Evolutionary conservation across 2,113 vertebrate species (phyloP).

Genomic region (Pangasianodon gigas): DNA sequence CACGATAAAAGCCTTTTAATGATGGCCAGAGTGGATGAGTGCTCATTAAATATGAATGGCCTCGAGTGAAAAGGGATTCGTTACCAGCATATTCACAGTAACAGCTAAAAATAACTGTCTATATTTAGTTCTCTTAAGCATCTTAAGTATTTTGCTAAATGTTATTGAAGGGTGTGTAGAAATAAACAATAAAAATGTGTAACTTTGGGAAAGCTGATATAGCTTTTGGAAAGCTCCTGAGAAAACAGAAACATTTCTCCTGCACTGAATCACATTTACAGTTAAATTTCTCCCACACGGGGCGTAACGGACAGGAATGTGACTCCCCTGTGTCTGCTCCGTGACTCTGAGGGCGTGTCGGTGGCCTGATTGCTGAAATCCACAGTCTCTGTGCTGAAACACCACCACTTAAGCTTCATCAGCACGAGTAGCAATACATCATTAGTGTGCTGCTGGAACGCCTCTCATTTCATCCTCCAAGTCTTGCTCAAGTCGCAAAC

Average conservation of each 20-base stretch:
- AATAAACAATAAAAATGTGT: background rate
- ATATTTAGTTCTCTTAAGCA: background rate
- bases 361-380: constrained; percentile 4
- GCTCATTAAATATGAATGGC: constrained; percentile 40
- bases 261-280: background rate
- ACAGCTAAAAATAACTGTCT: background rate
- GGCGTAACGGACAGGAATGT: background rate
- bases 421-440: background rate
- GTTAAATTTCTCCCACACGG: background rate
- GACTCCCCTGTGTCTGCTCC: background rate
- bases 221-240: too few relatives aligned
- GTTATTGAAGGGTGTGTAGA: background rate
- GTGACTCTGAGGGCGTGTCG: background rate
- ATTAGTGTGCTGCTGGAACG: background rate
- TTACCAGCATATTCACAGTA: constrained; percentile 8
- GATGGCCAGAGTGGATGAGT: background rate
- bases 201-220: too few relatives aligned
- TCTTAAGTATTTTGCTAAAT: background rate
- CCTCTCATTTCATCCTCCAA: constrained; percentile 13
- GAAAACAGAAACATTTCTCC: background rate
- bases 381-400: background rate
- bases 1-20: constrained; percentile 33
- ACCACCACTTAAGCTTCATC: background rate
- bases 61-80: constrained; percentile 1
- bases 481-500: background rate